Base-by-base conservation (phyloP, 2,113 vertebrate genomes). In the Labrus mixtus region DNA sequence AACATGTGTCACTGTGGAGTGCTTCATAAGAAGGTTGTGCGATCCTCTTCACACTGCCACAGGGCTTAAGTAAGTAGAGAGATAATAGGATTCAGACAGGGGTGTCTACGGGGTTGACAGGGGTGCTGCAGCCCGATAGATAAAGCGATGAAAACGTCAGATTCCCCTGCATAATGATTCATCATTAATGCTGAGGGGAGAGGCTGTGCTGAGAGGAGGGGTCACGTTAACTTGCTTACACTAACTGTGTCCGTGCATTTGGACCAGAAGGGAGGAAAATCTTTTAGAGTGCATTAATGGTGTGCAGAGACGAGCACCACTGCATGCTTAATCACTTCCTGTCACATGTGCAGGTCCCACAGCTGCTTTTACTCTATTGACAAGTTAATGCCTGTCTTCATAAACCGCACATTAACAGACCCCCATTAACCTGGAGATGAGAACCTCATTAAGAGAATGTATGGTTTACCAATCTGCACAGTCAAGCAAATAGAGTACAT, bases 131-230 rank as follows among this genome's bases (percentile, higher is more conserved):
- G 65, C 59, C 54, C 76, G 65, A 90, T 83, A 78, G 81, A 87
- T 82, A 82, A 87, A 84, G 85, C 89, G 81, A 82, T 51, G 10
- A 88, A 88, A 90, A 87, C 68, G 60, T 73, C 66, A 68, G 77
- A 84, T 81, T 84, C 65, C 72, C 39, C 76, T 82, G 86, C 85
- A 90, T 91, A 85, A 92, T 88, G 81, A 91, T 82, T 85, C 76
- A 75, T 79, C 80, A 83, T 81, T 87, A 89, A 86, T 80, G 87
- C 83, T 55, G 72, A 64, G 33, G 20, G 57, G 58, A 79, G 67
- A 61, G 15, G 36, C 55, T 33, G 57, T 6, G 22, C 33, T 73
- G 76, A 78, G 45, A 59, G 63, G 23, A 66, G 68, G 29, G 71
- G 79, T 80, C 82, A 61, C 12, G 53, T 55, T 43, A 4, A 15